These are phyloP conservation scores for Drosophila gaucha DNA, from an alignment of 2,888 invertebrate species.

Conservation along the genomic window DNA sequence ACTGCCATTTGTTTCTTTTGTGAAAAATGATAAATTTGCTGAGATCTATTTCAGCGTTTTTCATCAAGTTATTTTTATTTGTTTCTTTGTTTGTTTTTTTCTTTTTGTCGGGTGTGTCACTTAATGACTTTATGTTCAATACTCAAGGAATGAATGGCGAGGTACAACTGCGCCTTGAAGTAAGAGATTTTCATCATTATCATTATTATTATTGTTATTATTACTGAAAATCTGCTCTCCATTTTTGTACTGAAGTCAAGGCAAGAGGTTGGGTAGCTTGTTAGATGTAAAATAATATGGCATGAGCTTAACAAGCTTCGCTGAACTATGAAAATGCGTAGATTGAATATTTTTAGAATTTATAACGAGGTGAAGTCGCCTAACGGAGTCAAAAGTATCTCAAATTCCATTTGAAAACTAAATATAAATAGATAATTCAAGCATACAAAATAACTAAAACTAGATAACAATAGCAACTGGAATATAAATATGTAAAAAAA, in stretches of 20 bases:
- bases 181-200: slow-evolving; percentile 20
- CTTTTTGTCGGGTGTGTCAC: slow-evolving; percentile 65
- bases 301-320: background rate
- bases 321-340: background rate
- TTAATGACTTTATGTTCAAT: slow-evolving; percentile 66
- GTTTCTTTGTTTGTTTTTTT: slow-evolving; percentile 18
- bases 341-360: background rate
- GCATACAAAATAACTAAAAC: too few species aligned
- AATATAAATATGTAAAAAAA: too few species aligned
- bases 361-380: too few species aligned
- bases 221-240: slow-evolving; percentile 41
- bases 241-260: slow-evolving; percentile 31
- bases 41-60: slow-evolving; percentile 59
- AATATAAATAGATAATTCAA: background rate
- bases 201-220: slow-evolving; percentile 6
- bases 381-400: too few species aligned
- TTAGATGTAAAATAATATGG: background rate
- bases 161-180: background rate
- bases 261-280: background rate
- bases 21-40: slow-evolving; percentile 67
- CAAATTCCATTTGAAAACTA: background rate
- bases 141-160: slow-evolving; percentile 31
- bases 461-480: too few species aligned
- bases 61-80: slow-evolving; percentile 2
- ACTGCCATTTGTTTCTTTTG: slow-evolving; percentile 28